phyloP scores from a whole-genome alignment of 30 jellyfish, hydroid and myxozoan genomes.

The Catostylus mosaicus region DNA sequence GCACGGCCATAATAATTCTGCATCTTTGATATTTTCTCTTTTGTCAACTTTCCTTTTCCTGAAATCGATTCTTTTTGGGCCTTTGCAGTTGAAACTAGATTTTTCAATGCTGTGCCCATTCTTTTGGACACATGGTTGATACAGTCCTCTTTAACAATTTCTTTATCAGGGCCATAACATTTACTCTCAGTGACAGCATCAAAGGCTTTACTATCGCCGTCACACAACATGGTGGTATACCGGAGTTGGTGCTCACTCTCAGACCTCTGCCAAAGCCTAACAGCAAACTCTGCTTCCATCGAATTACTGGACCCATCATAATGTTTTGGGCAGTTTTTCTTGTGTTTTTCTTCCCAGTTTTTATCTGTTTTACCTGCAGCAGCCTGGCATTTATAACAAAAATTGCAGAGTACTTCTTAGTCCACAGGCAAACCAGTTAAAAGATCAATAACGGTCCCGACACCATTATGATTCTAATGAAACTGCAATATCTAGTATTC shows the following conservation, averaged over 20 bases:
- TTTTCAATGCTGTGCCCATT: too few relatives aligned
- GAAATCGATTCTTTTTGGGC: too few relatives aligned
- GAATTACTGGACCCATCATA: slow-evolving; percentile 30
- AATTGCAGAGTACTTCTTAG: slow-evolving; percentile 7
- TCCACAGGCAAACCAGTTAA: slow-evolving; percentile 13
- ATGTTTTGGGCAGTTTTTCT: slow-evolving; percentile 6
- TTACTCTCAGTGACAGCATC: too few relatives aligned
- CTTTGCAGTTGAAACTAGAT: neutral
- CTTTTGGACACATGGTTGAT: too few relatives aligned
- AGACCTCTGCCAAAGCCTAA: slow-evolving; percentile 30
- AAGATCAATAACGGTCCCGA: too few relatives aligned
- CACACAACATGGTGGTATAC: too few relatives aligned
- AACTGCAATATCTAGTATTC: slow-evolving; percentile 28
- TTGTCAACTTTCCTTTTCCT: too few relatives aligned
- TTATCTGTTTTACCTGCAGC: neutral
- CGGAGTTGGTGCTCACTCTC: neutral
- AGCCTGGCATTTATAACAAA: neutral
- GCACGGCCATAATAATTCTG: too few relatives aligned
- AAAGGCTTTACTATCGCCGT: too few relatives aligned
- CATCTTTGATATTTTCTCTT: too few relatives aligned
- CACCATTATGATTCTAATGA: slow-evolving; percentile 7
- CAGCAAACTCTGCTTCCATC: slow-evolving; percentile 41
- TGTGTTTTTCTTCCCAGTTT: slow-evolving; percentile 14
- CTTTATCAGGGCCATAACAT: too few relatives aligned
- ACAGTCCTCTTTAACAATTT: too few relatives aligned